Base-by-base conservation (phyloP, 2,888 invertebrate genomes). In the Spodoptera picta region DNA sequence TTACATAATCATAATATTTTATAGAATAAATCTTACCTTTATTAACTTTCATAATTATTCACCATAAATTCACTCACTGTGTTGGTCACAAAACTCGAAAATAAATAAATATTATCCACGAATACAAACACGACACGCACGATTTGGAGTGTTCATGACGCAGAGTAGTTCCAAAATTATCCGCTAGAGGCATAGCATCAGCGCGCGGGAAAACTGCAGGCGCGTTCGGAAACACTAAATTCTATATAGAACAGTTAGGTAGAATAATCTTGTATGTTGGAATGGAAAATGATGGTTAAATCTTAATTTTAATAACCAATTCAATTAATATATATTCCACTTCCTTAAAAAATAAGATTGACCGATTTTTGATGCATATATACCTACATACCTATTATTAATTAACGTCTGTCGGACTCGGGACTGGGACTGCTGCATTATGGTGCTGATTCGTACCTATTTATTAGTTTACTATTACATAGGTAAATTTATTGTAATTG, bases 111-210 rank as follows among this genome's bases (percentile, higher is more conserved):
- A 78, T 67, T 69, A 73, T 72, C 73, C 79, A 84, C 81, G 78
- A 87, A 85, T 85, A 88, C 86, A 89, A 88, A 89, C 88, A 89
- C 83, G 83, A 87, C 85, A 87, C 87, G 75, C 86, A 83, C 83
- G 75, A 77, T 79, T 79, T 78, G 75, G 74, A 73, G 69, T 75
- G 76, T 76, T 81, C 82, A 85, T 90, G 90, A 90, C 91, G 89
- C 86, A 85, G 83, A 80, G 62, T 82, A 84, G 84, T 91, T 87
- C 80, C 56, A 54, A 72, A 75, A 66, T 75, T 65, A 68, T 66
- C 87, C 92, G 86, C 82, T 66, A 79, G 83, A 55, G 81, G 84
- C 85, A 79, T 79, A 54, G 61, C 56, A 64, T 67, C 60, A 65
- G 73, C 64, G 78, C 80, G 83, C 84, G 85, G 85, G 84, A 87